Evolutionary conservation across 1,140 invertebrate genomes (phyloP), one percentile per base, ranked within the genome.

Genomic region (Chrysomallon squamiferum): DNA sequence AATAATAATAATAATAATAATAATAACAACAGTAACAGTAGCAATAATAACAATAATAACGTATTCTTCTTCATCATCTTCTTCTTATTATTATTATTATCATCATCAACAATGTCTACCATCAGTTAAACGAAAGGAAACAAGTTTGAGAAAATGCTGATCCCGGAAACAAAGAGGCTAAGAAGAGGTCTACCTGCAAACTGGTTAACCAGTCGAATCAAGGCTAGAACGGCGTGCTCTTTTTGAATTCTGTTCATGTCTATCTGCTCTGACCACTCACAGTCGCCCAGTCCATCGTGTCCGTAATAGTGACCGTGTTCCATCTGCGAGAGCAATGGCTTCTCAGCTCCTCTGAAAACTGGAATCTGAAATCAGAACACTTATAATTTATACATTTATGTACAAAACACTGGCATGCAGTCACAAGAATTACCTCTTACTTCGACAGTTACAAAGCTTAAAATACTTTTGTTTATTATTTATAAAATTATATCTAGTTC

Each of bases 241-340:
- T 45, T 56, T 59, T 78, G 77, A 15, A 77, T 54, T 15, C 69
- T 22, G 18, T 62, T 62, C 2, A 47, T 18, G 29, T 74, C 66
- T 18, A 79, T 73, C 30, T 68, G 62, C 0, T 77, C 68, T 32
- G 85, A 85, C 50, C 84, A 71, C 63, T 79, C 79, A 0, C 68
- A 63, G 20, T 76, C 90, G 1, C 90, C 90, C 72, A 92, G 90
- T 18, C 91, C 91, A 85, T 92, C 90, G 9, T 73, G 68, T 0
- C 91, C 91, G 81, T 89, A 87, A 32, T 71, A 65, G 64, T 49
- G 57, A 61, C 41, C 54, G 58, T 69, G 68, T 65, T 66, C 66
- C 56, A 68, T 43, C 7, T 25, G 22, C 2, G 58, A 11, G 27
- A 91, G 76, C 9, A 92, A 70, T 9, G 88, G 79, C 11, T 87